phyloP scores from a whole-genome alignment of 2,888 invertebrate species.

The Coecobrya sp. region DNA sequence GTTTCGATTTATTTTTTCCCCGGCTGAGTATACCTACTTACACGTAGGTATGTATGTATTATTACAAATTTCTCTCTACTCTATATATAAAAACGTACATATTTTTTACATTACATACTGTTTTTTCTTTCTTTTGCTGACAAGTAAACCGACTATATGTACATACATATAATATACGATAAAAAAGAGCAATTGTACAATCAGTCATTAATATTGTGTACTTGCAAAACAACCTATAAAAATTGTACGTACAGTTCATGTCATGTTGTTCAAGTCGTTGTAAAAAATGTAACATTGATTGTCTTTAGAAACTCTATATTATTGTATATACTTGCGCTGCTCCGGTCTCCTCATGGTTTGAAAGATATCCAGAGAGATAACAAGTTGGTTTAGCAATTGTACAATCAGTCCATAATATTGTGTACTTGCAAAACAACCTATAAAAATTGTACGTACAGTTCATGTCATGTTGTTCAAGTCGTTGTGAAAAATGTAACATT shows the following conservation, averaged over 20 bases:
- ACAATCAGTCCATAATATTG: not conserved
- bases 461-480: constrained; percentile 27
- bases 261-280: constrained; percentile 27
- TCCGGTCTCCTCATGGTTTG: not conserved
- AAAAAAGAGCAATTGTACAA: no score
- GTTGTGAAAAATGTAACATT: constrained; percentile 42
- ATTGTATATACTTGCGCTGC: not conserved
- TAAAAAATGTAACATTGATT: constrained; percentile 49
- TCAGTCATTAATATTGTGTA: no score
- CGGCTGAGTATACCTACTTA: not conserved
- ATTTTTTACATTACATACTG: not conserved
- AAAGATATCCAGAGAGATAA: constrained; percentile 53
- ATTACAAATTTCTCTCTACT: not conserved
- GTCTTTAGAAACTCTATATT: not conserved
- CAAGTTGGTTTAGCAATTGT: not conserved
- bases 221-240: constrained; percentile 30
- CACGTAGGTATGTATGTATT: not conserved
- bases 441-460: constrained; percentile 36
- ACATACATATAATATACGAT: not conserved
- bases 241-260: constrained; percentile 29
- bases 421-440: constrained; percentile 28
- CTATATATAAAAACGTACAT: not conserved
- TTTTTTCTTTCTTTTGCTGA: not conserved
- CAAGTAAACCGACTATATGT: not conserved
- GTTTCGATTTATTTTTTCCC: constrained; percentile 58